These are phyloP conservation scores for Acleris laterana DNA, from an alignment of 2,888 invertebrate genomes.

Conservation along the genomic window DNA sequence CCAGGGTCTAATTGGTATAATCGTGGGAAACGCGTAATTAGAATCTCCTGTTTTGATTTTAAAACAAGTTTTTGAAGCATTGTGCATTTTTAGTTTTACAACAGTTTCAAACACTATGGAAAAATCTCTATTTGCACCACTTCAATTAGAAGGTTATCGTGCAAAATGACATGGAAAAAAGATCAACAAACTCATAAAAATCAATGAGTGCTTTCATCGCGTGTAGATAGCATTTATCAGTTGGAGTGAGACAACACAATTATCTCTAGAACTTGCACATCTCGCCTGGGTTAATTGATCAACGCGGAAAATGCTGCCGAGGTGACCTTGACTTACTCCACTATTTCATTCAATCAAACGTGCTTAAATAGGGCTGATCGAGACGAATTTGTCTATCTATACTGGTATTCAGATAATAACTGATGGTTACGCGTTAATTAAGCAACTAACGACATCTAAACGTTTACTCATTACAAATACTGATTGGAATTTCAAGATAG, in stretches of 20 bases:
- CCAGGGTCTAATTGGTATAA: neutral
- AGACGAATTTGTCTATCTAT: constrained; percentile 9
- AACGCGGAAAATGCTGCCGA: constrained; percentile 36
- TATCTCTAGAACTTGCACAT: constrained; percentile 30
- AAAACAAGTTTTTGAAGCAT: neutral
- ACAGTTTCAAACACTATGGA: neutral
- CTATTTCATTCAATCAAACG: constrained; percentile 11
- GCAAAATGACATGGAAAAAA: constrained; percentile 6
- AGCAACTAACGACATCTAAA: too few relatives aligned
- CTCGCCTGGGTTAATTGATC: constrained; percentile 42
- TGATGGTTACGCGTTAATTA: too few relatives aligned
- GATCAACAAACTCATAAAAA: constrained; percentile 37
- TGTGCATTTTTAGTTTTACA: neutral
- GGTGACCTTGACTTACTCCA: constrained; percentile 43
- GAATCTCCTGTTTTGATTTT: neutral
- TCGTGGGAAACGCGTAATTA: constrained; percentile 5
- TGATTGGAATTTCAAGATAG: too few relatives aligned
- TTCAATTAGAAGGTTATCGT: constrained; percentile 19
- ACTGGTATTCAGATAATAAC: too few relatives aligned
- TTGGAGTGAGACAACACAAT: constrained; percentile 33
- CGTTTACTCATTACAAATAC: too few relatives aligned
- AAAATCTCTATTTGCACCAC: constrained; percentile 7
- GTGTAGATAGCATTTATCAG: constrained; percentile 28
- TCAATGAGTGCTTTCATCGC: constrained; percentile 34
- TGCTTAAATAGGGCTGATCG: neutral